Base-by-base conservation (phyloP, 2,888 invertebrate species). In the Odontocolon sp. region DNA sequence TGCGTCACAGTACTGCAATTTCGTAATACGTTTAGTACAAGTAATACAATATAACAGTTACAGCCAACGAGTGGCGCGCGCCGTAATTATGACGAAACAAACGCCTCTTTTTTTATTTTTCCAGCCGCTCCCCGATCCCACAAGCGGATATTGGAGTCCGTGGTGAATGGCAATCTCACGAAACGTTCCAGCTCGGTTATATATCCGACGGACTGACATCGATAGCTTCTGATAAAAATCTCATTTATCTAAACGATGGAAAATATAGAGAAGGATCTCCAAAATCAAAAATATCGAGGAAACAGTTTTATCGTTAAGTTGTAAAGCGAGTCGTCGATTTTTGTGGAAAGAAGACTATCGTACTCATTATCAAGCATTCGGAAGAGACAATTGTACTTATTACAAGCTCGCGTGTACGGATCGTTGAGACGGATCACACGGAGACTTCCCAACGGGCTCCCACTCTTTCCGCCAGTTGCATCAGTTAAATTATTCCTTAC, bases 1-100 rank as follows among this genome's bases (percentile, higher is more conserved):
- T 64, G 68, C 68, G 52, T 77, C 56, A 64, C 47, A 21, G 31
- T 23, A 42, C 33, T 6, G 40, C 5, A 52, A 72, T 77, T 64
- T 69, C 61, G 68, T 64, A 68, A 68, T 64, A 26, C 33, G 11
- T 54, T 61, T 54, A 14, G 9, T 36, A n/a, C 50, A 36, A 33
- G 26, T 50, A 36, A 66, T 50, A 56, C 38, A 54, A 69, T 50
- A 42, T 31, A 26, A 9, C 67, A 16, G 23, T 56, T 40, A 40
- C 18, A 18, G 26, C 8, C 14, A 31, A 31, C 28, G 47, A 71
- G 52, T 31, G 23, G 40, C 36, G 21, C 40, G 63, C 57, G 57
- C 28, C 40, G 59, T 56, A 47, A 50, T 33, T 11, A 56, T 42
- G 40, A 68, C 64, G 68, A 72, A 68, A 72, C 50, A 23, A 57